Conservation (phyloP, 2,888 invertebrate genomes). For the Cryptocephalus primarius region DNA sequence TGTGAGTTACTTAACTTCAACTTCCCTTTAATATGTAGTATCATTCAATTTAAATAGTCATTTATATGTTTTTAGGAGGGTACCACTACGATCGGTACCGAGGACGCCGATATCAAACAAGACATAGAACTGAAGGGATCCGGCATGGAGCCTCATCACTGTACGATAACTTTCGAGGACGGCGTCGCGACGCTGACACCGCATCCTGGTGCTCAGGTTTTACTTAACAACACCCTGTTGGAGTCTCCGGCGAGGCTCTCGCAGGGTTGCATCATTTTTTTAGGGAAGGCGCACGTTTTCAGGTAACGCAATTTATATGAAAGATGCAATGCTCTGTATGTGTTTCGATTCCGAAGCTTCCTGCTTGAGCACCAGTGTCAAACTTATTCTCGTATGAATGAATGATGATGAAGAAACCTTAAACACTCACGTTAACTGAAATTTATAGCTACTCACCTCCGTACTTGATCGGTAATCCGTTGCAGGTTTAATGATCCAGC, state of each 20-base stretch:
- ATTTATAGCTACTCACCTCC: too few species aligned
- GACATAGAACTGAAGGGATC: constrained; percentile 69
- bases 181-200: constrained; percentile 69
- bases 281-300: constrained; percentile 50
- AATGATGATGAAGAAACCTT: too few species aligned
- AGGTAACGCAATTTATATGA: constrained; percentile 19
- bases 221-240: constrained; percentile 71
- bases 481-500: constrained; percentile 83
- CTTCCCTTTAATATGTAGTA: too few species aligned
- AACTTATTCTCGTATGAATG: too few species aligned
- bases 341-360: too few species aligned
- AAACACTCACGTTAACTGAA: too few species aligned
- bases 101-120: constrained; percentile 53
- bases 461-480: too few species aligned
- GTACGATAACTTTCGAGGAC: constrained; percentile 56
- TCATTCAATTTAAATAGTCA: too few species aligned
- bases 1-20: too few species aligned
- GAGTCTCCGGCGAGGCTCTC: constrained; percentile 69
- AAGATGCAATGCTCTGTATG: too few species aligned
- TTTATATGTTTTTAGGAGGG: constrained; percentile 51
- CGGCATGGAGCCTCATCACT: constrained; percentile 70
- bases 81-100: constrained; percentile 73
- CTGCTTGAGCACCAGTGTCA: too few species aligned
- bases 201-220: constrained; percentile 61
- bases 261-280: constrained; percentile 58